Evolutionary conservation across 2,797 vertebrate genomes (phyloP).

Genomic region (Thunnus albacares): DNA sequence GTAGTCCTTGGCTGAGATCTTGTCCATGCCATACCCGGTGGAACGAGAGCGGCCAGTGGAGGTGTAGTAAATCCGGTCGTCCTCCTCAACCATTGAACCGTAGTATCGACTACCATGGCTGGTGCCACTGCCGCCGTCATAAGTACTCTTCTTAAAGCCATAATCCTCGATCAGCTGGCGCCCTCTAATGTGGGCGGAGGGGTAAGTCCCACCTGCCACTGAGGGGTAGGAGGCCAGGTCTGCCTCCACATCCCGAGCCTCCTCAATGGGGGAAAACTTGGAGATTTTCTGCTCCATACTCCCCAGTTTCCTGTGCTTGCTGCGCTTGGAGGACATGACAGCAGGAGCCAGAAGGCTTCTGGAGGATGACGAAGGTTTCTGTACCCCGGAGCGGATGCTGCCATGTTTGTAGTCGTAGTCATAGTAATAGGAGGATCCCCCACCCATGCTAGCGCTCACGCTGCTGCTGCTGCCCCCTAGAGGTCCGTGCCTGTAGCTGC

Average conservation of each 20-base stretch:
- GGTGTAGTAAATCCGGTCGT: slow-evolving; percentile 90
- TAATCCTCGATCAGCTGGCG: slow-evolving; percentile 85
- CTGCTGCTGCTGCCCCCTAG: slow-evolving; percentile 88
- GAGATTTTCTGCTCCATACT: slow-evolving; percentile 98
- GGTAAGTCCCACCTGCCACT: slow-evolving; percentile 79
- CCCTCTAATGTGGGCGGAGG: slow-evolving; percentile 77
- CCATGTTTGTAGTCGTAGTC: slow-evolving; percentile 91
- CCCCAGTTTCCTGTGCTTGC: slow-evolving; percentile 96
- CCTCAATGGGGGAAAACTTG: slow-evolving; percentile 99
- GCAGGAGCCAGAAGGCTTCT: slow-evolving; percentile 94
- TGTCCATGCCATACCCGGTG: slow-evolving; percentile 93
- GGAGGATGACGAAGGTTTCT: slow-evolving; percentile 89
- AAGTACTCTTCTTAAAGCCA: slow-evolving; percentile 79
- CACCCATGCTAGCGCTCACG: slow-evolving; percentile 83
- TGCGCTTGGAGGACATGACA: slow-evolving; percentile 94
- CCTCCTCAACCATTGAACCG: slow-evolving; percentile 87
- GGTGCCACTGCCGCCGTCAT: slow-evolving; percentile 79
- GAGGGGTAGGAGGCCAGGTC: slow-evolving; percentile 94
- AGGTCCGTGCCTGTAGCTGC: slow-evolving; percentile 93
- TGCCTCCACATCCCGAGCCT: slow-evolving; percentile 97
- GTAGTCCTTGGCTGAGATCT: slow-evolving; percentile 90
- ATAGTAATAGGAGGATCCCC: slow-evolving; percentile 91
- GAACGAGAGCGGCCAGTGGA: slow-evolving; percentile 90
- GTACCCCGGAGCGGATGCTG: slow-evolving; percentile 80
- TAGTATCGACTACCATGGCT: slow-evolving; percentile 91